These are phyloP conservation scores for Drosophila pegasa DNA, from an alignment of 2,888 invertebrate genomes.

Conservation along the genomic window DNA sequence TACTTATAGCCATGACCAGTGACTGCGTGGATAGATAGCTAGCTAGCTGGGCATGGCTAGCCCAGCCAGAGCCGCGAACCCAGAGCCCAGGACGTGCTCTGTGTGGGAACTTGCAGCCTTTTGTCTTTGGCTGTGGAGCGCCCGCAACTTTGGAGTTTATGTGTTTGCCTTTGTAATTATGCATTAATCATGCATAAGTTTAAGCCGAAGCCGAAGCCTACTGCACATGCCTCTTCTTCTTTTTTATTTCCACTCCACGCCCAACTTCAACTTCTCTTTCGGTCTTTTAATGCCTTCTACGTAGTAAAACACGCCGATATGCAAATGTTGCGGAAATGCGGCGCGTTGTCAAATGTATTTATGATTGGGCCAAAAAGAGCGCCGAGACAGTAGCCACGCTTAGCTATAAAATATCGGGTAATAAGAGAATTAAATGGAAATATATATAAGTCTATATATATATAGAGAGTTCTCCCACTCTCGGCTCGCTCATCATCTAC, in stretches of 20 bases:
- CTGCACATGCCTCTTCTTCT: constrained; percentile 17
- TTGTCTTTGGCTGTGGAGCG: constrained; percentile 62
- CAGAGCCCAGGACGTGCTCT: constrained; percentile 56
- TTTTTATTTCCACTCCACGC: not conserved
- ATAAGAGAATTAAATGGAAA: constrained; percentile 74
- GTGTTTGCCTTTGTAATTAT: constrained; percentile 77
- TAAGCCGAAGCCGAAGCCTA: constrained; percentile 49
- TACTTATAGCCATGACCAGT: constrained; percentile 38
- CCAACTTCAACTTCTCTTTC: not conserved
- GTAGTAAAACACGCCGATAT: constrained; percentile 61
- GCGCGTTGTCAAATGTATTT: constrained; percentile 67
- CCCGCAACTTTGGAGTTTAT: constrained; percentile 58
- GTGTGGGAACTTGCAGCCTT: constrained; percentile 68
- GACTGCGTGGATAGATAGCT: constrained; percentile 26
- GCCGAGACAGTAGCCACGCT: constrained; percentile 30
- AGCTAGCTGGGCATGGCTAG: constrained; percentile 9
- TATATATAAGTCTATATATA: constrained; percentile 7
- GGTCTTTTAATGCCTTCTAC: constrained; percentile 38
- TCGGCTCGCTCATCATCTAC: constrained; percentile 32
- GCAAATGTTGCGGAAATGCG: constrained; percentile 72
- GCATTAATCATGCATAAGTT: constrained; percentile 79
- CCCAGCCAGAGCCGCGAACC: not conserved
- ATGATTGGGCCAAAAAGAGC: constrained; percentile 48
- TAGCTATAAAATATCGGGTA: constrained; percentile 68
- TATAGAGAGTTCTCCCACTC: not conserved